A percentile compares a stretch with the other conserved stretches of the same genome.
Conservation (phyloP, 2,797 vertebrate species). For the Typhlichthys subterraneus region DNA sequence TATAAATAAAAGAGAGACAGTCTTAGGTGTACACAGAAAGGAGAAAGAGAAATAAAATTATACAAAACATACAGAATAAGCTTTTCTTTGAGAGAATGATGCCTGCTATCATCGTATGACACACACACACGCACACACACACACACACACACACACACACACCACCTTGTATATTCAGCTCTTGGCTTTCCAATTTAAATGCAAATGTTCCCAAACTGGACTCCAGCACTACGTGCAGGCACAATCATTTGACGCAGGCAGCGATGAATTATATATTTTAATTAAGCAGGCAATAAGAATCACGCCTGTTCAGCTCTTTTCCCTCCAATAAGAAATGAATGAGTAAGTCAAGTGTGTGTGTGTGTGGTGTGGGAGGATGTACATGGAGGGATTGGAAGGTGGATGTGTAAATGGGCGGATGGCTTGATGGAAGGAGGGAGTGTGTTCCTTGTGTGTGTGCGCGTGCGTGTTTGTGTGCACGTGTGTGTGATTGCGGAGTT, state of each 20-base stretch:
- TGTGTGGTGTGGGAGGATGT: slow-evolving; percentile 38
- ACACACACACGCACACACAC: slow-evolving; percentile 15
- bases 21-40: slow-evolving; percentile 1
- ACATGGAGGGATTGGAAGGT: not conserved
- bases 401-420: slow-evolving; percentile 21
- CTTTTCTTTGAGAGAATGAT: slow-evolving; percentile 47
- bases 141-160: slow-evolving; percentile 6
- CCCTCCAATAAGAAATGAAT: slow-evolving; percentile 73
- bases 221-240: slow-evolving; percentile 70
- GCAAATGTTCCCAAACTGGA: slow-evolving; percentile 80
- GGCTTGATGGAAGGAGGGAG: slow-evolving; percentile 34
- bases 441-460: slow-evolving; percentile 56
- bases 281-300: slow-evolving; percentile 75
- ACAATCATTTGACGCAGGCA: slow-evolving; percentile 68
- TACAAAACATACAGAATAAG: slow-evolving; percentile 11
- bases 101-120: slow-evolving; percentile 44
- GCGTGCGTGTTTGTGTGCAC: slow-evolving; percentile 49
- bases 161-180: slow-evolving; percentile 64
- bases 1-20: not conserved
- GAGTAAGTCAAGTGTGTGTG: slow-evolving; percentile 69
- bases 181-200: slow-evolving; percentile 83
- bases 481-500: slow-evolving; percentile 44
- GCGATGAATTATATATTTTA: slow-evolving; percentile 84
- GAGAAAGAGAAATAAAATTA: slow-evolving; percentile 10
- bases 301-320: slow-evolving; percentile 69